Conservation (phyloP, 1,140 invertebrate genomes). For the Apolygus lucorum region DNA sequence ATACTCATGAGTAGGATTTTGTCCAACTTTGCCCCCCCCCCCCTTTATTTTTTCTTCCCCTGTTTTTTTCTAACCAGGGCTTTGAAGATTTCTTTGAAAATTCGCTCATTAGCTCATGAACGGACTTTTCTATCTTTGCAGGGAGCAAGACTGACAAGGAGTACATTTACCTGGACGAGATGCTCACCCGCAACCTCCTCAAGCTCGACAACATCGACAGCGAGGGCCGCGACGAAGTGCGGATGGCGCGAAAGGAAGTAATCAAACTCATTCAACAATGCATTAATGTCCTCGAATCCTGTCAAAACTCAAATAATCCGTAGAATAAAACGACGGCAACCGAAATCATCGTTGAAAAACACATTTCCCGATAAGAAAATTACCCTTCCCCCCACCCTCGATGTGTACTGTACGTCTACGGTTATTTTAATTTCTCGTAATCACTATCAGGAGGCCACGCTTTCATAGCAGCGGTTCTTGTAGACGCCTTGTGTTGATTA, state of each 20-base stretch:
- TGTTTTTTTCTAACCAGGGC: too few species aligned
- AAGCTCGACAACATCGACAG: constrained; percentile 87
- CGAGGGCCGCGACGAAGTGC: constrained; percentile 79
- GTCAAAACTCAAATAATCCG: background rate
- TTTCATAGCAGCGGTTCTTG: background rate
- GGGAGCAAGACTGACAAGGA: constrained; percentile 61
- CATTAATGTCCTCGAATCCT: constrained; percentile 66
- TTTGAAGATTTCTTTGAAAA: too few species aligned
- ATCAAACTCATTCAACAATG: constrained; percentile 80
- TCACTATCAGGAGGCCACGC: background rate
- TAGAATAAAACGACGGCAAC: too few species aligned
- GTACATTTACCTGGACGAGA: constrained; percentile 85
- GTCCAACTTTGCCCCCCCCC: too few species aligned
- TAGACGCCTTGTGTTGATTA: background rate
- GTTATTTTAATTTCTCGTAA: too few species aligned
- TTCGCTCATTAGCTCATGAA: too few species aligned
- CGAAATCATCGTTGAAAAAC: background rate
- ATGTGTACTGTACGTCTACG: too few species aligned
- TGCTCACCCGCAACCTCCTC: constrained; percentile 84
- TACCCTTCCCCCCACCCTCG: too few species aligned
- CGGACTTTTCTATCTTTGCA: too few species aligned
- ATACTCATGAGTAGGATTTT: too few species aligned
- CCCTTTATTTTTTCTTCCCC: too few species aligned
- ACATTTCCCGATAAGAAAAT: too few species aligned
- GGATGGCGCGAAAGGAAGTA: constrained; percentile 73